Base-by-base conservation (phyloP, 2,113 vertebrate species). In the Ammodytes dubius region DNA sequence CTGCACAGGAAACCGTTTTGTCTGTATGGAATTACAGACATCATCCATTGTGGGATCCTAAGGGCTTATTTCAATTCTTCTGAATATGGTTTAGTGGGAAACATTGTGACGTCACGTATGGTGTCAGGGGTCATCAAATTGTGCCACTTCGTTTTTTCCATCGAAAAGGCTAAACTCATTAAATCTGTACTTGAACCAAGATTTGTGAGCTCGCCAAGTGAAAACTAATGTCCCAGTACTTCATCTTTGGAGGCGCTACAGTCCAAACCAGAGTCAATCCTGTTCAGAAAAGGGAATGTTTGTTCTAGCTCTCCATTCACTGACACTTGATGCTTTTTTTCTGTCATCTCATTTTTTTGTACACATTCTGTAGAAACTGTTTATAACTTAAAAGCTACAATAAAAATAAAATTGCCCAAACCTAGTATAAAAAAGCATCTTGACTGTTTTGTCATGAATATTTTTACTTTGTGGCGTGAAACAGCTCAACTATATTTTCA, bases 71-170 rank as follows among this genome's bases (percentile, higher is more conserved):
- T 66, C 27, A 5, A 39, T 64, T 70, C 57, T 43, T 17, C 14
- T 45, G 60, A 80, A 79, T 12, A 68, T 67, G 43, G 42, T 79
- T 69, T 52, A 27, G 27, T 27, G 27, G 27, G 27, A 27, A 27
- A 27, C 27, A 27, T 27, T 27, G 27, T 27, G 27, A 27, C 27
- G 27, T 27, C 1, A n/a, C n/a, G n/a, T n/a, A n/a, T n/a, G 27
- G 27, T 27, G 27, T 27, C 27, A 27, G 27, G 7, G 71, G 61
- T 74, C 46, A 39, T 65, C 56, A 0, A 27, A 61, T 17, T 60
- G 43, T 79, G 68, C 77, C n/a, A 71, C 67, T 79, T 45, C 3
- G 10, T 58, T 74, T 58, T 74, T 70, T 27, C 15, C 9, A 27
- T 61, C 70, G 40, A 57, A 43, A 47, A 70, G 74, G 42, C 0